Base-by-base conservation (phyloP, 1,140 invertebrate genomes). In the Solenopsis invicta region DNA sequence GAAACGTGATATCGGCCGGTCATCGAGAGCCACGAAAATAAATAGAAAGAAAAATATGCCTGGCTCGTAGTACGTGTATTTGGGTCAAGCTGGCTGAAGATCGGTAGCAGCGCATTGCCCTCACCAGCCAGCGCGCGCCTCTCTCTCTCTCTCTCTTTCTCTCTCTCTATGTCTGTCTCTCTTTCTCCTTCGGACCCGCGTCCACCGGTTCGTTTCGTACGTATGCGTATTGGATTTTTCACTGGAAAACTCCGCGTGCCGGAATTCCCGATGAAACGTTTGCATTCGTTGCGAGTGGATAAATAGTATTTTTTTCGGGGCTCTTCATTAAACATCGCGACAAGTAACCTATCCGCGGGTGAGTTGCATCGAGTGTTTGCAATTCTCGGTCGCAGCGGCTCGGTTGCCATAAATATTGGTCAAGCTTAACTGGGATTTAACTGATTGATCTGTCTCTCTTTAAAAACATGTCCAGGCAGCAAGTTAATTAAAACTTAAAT, bases 1-100 rank as follows among this genome's bases (percentile, higher is more conserved):
- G 69, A 71, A 85, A 89, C 48, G 59, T 52, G 85, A 87, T 90
- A 89, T 87, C 77, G 72, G 62, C 34, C 52, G 59, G 24, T 52
- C 54, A 84, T 59, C 48, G 67, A 45, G 67, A 85, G 29, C 50
- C 67, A 85, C 54, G 34, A 87, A 89, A 90, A 87, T 89, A 85
- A 87, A 85, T 87, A 87, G 74, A 87, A 89, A 87, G 76, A 89
- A 82, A 90, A 82, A 89, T 89, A 77, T 87, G 50, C 24, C 76
- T 61, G 59, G 50, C 56, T 72, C 37, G 62, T 54, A 84, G 59
- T 52, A 75, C 48, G 59, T 62, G 56, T 84, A 89, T 89, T 84
- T 90, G 21, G 77, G 66, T 90, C 85, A 90, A 89, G 48, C 85
- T 74, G 71, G 85, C 87, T 89, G 62, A 74, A 74, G 62, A 81